Evolutionary conservation across 1,140 invertebrate species (phyloP).

Genomic region (Ctenoplectra terminalis): DNA sequence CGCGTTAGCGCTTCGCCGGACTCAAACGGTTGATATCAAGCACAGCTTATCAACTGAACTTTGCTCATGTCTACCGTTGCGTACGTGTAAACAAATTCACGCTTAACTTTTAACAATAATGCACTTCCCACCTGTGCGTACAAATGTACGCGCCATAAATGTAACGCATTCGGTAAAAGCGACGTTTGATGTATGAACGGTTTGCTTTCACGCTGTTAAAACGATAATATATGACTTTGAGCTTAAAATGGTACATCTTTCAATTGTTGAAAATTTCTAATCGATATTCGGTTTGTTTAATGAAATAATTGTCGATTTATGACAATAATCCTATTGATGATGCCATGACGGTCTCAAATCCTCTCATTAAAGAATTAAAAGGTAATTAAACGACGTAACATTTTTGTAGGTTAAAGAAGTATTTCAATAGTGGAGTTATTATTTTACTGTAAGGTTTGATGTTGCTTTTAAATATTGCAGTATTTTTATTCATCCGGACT

Average conservation of each 20-base stretch:
- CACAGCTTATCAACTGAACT: background rate
- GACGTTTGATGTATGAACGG: background rate
- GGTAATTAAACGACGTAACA: constrained; percentile 72
- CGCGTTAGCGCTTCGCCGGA: too few relatives aligned
- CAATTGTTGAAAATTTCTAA: background rate
- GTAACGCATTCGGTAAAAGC: background rate
- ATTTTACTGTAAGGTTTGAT: too few relatives aligned
- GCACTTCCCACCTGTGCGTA: background rate
- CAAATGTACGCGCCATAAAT: background rate
- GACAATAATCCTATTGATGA: constrained; percentile 24
- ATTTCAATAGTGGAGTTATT: background rate
- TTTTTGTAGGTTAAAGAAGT: constrained; percentile 32
- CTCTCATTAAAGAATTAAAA: constrained; percentile 84
- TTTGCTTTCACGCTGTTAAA: background rate
- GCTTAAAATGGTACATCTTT: background rate
- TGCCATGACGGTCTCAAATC: constrained; percentile 83
- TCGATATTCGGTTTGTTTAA: background rate
- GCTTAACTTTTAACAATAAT: too few relatives aligned
- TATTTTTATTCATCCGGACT: too few relatives aligned
- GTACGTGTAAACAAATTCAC: too few relatives aligned
- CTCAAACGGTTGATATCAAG: background rate
- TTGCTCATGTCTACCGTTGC: background rate
- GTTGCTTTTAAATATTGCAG: too few relatives aligned
- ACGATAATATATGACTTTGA: background rate
- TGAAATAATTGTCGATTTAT: background rate